Evolutionary conservation across 30 jellyfish, hydroid and myxozoan species (phyloP).

Genomic region (Aurelia aurita): DNA sequence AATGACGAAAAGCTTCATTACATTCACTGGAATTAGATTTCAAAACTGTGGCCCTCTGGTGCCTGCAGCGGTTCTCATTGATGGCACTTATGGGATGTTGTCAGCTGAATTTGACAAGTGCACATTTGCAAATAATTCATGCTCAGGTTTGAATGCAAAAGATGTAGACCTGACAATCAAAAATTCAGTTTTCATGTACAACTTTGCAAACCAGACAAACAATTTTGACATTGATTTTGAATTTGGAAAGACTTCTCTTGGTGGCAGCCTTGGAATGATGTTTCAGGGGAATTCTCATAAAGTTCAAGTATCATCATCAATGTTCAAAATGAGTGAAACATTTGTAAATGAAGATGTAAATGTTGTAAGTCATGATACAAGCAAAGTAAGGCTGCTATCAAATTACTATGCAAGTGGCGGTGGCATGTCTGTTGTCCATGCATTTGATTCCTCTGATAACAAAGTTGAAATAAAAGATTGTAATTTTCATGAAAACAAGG

Average conservation of each 20-base stretch:
- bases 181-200: slow-evolving; percentile 20
- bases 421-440: slow-evolving; percentile 62
- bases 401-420: slow-evolving; percentile 81
- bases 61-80: slow-evolving; percentile 40
- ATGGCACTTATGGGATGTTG: slow-evolving; percentile 49
- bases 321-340: slow-evolving; percentile 20
- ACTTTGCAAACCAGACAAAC: slow-evolving; percentile 57
- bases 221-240: slow-evolving; percentile 39
- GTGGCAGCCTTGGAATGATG: slow-evolving; percentile 70
- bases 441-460: slow-evolving; percentile 43
- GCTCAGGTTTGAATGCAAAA: slow-evolving; percentile 66
- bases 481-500: slow-evolving; percentile 44
- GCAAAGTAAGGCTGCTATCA: slow-evolving; percentile 44
- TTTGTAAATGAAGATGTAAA: slow-evolving; percentile 27
- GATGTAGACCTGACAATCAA: slow-evolving; percentile 34
- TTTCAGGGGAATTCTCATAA: slow-evolving; percentile 26
- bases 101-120: slow-evolving; percentile 43
- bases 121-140: slow-evolving; percentile 38
- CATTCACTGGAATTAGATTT: neutral
- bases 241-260: slow-evolving; percentile 76
- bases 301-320: slow-evolving; percentile 33
- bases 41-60: slow-evolving; percentile 56
- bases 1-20: neutral
- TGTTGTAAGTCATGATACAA: slow-evolving; percentile 61
- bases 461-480: slow-evolving; percentile 33